These are phyloP conservation scores for Psix sp. DNA, from an alignment of 1,140 invertebrate species.

Conservation along the genomic window DNA sequence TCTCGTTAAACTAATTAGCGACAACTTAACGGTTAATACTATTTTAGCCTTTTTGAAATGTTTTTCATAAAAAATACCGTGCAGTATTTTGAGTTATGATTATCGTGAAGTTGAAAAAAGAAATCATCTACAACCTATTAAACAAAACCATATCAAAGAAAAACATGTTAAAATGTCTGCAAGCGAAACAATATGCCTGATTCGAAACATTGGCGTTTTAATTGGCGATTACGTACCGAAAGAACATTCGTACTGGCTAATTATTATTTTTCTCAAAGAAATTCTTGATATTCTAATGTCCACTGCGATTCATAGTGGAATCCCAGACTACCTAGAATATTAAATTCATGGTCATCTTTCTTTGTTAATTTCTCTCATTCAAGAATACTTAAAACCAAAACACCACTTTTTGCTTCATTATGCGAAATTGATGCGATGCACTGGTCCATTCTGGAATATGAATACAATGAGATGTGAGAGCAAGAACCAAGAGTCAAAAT, in stretches of 20 bases:
- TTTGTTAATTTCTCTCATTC: background rate
- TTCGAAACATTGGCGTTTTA: constrained; percentile 18
- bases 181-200: constrained; percentile 13
- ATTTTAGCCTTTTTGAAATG: constrained; percentile 6
- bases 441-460: background rate
- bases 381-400: constrained; percentile 14
- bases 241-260: constrained; percentile 3
- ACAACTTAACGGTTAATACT: constrained; percentile 17
- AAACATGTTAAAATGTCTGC: constrained; percentile 14
- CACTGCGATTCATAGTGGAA: constrained; percentile 3
- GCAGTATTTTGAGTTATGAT: background rate
- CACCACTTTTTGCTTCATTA: constrained; percentile 20
- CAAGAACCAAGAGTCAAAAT: constrained; percentile 3
- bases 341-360: background rate
- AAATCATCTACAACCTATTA: too few species aligned
- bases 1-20: constrained; percentile 7
- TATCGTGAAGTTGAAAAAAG: too few species aligned
- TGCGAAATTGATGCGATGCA: background rate
- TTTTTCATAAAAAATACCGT: constrained; percentile 1
- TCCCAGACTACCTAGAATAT: constrained; percentile 15
- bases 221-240: constrained; percentile 19
- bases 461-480: constrained; percentile 2
- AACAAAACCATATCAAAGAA: too few species aligned
- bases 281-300: constrained; percentile 6
- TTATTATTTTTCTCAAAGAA: constrained; percentile 6